These are phyloP conservation scores for Temnothorax nylanderi DNA, from an alignment of 1,140 invertebrate species.

Conservation along the genomic window DNA sequence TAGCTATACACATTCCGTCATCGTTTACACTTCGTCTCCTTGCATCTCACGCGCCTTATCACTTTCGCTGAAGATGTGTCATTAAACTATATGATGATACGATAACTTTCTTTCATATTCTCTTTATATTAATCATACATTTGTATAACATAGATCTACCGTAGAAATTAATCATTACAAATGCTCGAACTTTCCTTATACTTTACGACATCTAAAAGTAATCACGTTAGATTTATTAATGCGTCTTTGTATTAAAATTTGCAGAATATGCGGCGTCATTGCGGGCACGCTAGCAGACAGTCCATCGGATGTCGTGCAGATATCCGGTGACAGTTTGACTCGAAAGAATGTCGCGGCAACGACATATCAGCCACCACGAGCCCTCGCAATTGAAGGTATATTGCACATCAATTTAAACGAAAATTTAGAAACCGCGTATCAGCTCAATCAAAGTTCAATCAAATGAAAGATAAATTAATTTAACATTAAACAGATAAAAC, in stretches of 20 bases:
- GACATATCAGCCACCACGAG: conserved; percentile 52
- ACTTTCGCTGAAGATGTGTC: conserved; percentile 16
- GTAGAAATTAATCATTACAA: neutral
- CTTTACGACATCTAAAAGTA: neutral
- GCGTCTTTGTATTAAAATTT: conserved; percentile 34
- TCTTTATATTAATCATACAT: neutral
- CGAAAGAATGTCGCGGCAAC: conserved; percentile 53
- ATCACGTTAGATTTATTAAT: neutral
- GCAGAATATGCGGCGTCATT: conserved; percentile 72
- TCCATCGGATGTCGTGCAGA: conserved; percentile 35
- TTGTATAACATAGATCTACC: neutral
- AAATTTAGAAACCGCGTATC: neutral
- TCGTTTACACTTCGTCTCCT: conserved; percentile 25
- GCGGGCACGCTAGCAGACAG: conserved; percentile 68
- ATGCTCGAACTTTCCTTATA: neutral
- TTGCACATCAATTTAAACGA: neutral
- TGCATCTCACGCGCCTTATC: conserved; percentile 27
- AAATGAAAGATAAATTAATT: conserved; percentile 23
- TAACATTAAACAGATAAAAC: conserved; percentile 9
- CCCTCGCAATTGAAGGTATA: conserved; percentile 64
- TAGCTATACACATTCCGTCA: conserved; percentile 45
- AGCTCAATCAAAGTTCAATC: neutral
- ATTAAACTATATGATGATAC: neutral
- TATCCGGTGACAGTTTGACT: conserved; percentile 28
- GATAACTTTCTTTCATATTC: conserved; percentile 2